Evolutionary conservation across 2,888 invertebrate species (phyloP).

Genomic region (Augochlorella aurata): DNA sequence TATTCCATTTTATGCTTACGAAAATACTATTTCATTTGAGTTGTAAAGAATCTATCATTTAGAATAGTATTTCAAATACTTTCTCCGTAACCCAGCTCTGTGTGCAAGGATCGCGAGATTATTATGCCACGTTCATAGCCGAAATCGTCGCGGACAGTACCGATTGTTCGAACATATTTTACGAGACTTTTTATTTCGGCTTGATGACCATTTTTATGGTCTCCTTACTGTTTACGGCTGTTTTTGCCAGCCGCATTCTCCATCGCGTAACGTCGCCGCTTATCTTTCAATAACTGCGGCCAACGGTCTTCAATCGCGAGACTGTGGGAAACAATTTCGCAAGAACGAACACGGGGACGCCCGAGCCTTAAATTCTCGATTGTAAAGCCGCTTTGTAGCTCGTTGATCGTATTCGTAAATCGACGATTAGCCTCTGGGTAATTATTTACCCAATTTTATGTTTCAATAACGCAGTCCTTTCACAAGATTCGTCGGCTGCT

Average conservation of each 20-base stretch:
- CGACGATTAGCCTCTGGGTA: neutral
- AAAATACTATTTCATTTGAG: too few species aligned
- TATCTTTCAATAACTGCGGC: neutral
- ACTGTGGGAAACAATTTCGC: neutral
- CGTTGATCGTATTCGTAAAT: neutral
- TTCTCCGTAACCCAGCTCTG: too few species aligned
- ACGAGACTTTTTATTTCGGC: neutral
- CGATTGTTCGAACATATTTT: constrained; percentile 10
- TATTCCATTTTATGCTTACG: too few species aligned
- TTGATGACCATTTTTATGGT: constrained; percentile 7
- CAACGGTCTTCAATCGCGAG: neutral
- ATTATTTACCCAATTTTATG: neutral
- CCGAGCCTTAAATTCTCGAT: neutral
- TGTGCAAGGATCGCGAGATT: too few species aligned
- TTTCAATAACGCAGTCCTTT: neutral
- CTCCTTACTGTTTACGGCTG: constrained; percentile 2
- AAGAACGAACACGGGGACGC: neutral
- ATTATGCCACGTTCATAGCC: constrained; percentile 5
- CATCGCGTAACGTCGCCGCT: neutral
- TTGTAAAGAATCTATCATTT: too few species aligned
- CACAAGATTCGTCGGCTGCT: neutral
- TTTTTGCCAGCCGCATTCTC: constrained; percentile 15
- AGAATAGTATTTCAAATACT: too few species aligned
- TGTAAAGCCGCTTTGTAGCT: neutral
- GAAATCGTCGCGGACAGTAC: neutral